Base-by-base conservation (phyloP, 1,140 invertebrate species). In the Dinothrombium tinctorium region DNA sequence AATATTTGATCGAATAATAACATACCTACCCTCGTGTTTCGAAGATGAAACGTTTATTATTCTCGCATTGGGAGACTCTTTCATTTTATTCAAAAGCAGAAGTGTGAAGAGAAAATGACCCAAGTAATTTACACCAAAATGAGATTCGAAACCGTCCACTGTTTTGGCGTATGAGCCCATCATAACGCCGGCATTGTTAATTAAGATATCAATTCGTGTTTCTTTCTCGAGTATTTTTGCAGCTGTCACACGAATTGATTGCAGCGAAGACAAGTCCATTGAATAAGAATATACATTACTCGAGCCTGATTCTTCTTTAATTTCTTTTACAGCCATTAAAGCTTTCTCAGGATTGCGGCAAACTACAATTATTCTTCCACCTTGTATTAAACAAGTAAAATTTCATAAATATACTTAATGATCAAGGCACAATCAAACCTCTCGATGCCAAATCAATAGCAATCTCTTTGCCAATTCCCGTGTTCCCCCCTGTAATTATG, bases 101-200 rank as follows among this genome's bases (percentile, higher is more conserved):
- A 40, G 23, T 2, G 47, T 52, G 11, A 54, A 35, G 7, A 54
- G 29, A 23, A 53, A 52, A 22, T 45, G 44, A 37, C 42, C 51
- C 8, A 54, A 47, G 26, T 54, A 46, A 42, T 54, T 54, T 2
- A 40, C 38, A 22, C 37, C 45, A 24, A 53, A 52, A 9, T 53
- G 50, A 4, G 37, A 6, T 41, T 54, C 52, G 19, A 50, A 35
- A 0, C 45, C 47, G 32, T 54, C 52, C 29, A 42, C 49, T 11
- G 52, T 52, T n/a, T 11, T 33, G 9, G n/a, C 28, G 23, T 44
- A 20, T 50, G 44, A 41, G 41, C 28, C 33, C 42, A 40, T 35
- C 46, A 48, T 44, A n/a, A 49, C 44, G 4, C 73, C 81, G 11
- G 81, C 84, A 62, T 90, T 92, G 55, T 89, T 89, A 39, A 92